A percentile compares a stretch with the other conserved stretches of the same genome.
Conservation (phyloP, 92 coral and sea anemone species). For the Umimayanthus kanabou region DNA sequence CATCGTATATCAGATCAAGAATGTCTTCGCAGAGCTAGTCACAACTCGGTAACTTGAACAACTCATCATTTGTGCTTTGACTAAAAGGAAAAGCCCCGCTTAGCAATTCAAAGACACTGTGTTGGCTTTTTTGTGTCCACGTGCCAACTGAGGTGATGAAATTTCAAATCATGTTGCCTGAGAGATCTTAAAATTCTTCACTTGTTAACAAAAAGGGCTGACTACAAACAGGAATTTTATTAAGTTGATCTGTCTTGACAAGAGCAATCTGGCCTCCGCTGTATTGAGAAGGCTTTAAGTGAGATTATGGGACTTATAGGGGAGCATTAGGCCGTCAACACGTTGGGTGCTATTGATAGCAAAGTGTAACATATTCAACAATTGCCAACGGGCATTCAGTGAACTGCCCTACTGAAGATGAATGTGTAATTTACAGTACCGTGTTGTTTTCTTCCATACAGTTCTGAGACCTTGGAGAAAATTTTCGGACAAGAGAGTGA, state of each 20-base stretch:
- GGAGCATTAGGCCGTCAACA: not conserved
- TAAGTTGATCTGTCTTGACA: slow-evolving; percentile 31
- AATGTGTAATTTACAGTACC: slow-evolving; percentile 17
- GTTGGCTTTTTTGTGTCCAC: not conserved
- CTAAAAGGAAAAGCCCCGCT: not conserved
- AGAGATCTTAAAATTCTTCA: not conserved
- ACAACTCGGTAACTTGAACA: not conserved
- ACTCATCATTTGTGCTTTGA: not conserved
- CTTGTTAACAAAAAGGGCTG: slow-evolving; percentile 13
- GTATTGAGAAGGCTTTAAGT: not conserved
- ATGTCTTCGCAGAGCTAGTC: not conserved
- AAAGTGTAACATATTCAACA: not conserved
- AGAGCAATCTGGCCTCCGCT: slow-evolving; percentile 12
- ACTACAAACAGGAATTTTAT: slow-evolving; percentile 11
- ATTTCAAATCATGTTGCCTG: not conserved
- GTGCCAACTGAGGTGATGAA: slow-evolving; percentile 12
- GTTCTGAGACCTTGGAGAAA: not conserved
- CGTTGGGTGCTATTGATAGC: not conserved
- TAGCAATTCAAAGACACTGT: not conserved
- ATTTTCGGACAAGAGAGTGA: not conserved
- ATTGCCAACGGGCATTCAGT: slow-evolving; percentile 16
- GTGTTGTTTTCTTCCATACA: slow-evolving; percentile 6
- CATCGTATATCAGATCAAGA: not conserved
- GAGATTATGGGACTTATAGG: not conserved
- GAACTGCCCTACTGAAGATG: slow-evolving; percentile 18